Percentiles rank a stretch among this genome's conserved stretches.
Conservation (phyloP, 2,113 vertebrate species). For the Nycticryphes semicollaris region DNA sequence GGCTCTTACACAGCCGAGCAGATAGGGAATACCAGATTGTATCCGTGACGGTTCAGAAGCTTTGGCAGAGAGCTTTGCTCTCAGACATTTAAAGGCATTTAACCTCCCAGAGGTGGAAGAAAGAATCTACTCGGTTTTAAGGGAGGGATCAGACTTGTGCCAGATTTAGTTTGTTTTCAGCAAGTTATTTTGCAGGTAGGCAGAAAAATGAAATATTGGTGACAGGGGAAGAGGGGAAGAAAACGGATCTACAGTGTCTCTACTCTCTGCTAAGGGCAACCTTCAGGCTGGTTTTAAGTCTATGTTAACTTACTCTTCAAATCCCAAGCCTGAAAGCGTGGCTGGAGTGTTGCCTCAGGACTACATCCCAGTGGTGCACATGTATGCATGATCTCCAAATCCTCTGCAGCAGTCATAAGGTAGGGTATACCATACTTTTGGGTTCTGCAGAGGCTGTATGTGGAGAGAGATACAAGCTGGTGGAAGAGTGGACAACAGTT, state of each 20-base stretch:
- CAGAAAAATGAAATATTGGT: neutral
- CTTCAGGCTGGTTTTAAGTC: neutral
- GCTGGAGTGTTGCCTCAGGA: neutral
- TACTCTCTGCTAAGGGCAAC: neutral
- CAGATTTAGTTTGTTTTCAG: neutral
- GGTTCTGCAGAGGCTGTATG: neutral
- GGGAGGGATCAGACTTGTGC: neutral
- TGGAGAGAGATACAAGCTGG: neutral
- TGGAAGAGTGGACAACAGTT: neutral
- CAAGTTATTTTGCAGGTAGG: neutral
- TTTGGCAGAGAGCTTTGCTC: neutral
- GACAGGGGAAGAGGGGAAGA: neutral
- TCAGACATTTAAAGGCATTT: neutral
- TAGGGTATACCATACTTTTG: neutral
- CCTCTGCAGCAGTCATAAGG: neutral
- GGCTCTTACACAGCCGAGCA: neutral
- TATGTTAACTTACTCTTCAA: neutral
- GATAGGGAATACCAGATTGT: neutral
- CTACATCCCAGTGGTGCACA: accelerated
- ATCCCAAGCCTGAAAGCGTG: neutral
- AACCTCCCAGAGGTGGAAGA: neutral
- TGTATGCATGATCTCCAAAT: neutral
- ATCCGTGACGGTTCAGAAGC: neutral
- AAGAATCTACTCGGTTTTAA: neutral
- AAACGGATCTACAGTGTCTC: neutral